Base-by-base conservation (phyloP, 2,888 invertebrate genomes). In the Drosophila nigricruria region DNA sequence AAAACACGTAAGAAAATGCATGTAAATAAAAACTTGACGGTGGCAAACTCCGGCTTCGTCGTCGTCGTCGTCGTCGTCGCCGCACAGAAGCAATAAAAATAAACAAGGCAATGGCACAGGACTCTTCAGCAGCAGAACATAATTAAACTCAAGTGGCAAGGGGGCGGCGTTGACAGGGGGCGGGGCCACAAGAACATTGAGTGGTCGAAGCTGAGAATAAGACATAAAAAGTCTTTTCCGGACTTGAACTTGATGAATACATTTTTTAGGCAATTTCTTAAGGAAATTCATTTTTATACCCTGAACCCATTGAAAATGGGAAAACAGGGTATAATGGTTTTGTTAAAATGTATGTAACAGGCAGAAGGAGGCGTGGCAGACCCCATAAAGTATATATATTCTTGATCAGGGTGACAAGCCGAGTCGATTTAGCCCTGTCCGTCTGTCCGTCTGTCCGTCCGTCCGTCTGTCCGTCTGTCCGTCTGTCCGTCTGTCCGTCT, bases 61-160 rank as follows among this genome's bases (percentile, higher is more conserved):
- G 42, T 10, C 18, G 20, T 12, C 16, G 25, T 5, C 45, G 25
- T 9, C 25, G n/a, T n/a, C 27, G 47, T 12, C 78, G 65, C 57
- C 75, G 69, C 65, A 73, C 60, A 71, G 32, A 72, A 70, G 83
- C 86, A 82, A 83, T 88, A 88, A 86, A 88, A 84, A 88, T 86
- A 84, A 84, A 84, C 84, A 84, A 81, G 83, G 78, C 88, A 86
- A 82, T 88, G 88, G 88, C 75, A 80, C 67, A 78, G 77, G 79
- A 88, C 80, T 88, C 52, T n/a, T 76, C 70, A 67, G 61, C 65
- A 70, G 74, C 57, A 71, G 80, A 86, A 86, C 70, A 82, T 88
- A 84, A 84, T 84, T 84, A 84, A 88, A 83, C 87, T 83, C 87
- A 86, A 84, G 84, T 77, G 82, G 60, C 34, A 10, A 32, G 25